phyloP scores from a whole-genome alignment of 2,113 vertebrate species.

The Spea multiplicata region DNA sequence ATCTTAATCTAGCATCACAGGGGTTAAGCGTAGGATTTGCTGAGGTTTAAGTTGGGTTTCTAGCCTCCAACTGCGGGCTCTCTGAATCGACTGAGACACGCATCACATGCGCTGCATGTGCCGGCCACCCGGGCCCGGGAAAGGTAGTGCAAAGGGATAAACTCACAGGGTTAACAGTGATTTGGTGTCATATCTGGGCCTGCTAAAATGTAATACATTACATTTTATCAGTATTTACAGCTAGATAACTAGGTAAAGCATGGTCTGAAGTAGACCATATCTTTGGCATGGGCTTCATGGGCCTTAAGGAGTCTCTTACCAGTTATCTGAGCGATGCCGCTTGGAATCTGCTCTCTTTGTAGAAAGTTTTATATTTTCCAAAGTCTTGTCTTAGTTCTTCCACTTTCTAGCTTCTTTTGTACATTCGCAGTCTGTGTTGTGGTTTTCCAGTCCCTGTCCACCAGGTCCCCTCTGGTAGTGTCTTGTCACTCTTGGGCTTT shows the following conservation, averaged over 20 bases:
- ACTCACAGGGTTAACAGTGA: too few species aligned
- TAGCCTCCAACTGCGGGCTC: background rate
- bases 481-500: background rate
- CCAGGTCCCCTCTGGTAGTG: background rate
- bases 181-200: too few species aligned
- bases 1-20: background rate
- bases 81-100: conserved; percentile 17
- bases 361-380: background rate
- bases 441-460: background rate
- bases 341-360: too few species aligned
- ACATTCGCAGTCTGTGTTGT: background rate
- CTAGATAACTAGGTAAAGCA: too few species aligned
- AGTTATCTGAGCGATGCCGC: background rate
- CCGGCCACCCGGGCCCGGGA: background rate
- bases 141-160: background rate
- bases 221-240: too few species aligned
- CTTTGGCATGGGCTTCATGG: background rate
- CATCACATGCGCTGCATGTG: conserved; percentile 32
- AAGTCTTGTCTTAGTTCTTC: background rate
- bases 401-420: too few species aligned
- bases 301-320: background rate
- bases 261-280: too few species aligned
- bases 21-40: conserved; percentile 9
- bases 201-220: too few species aligned
- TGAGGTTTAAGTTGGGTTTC: conserved; percentile 3